Evolutionary conservation across 2,113 vertebrate genomes (phyloP), one percentile per base, ranked within the genome.

Genomic region (Pomatostomus ruficeps): DNA sequence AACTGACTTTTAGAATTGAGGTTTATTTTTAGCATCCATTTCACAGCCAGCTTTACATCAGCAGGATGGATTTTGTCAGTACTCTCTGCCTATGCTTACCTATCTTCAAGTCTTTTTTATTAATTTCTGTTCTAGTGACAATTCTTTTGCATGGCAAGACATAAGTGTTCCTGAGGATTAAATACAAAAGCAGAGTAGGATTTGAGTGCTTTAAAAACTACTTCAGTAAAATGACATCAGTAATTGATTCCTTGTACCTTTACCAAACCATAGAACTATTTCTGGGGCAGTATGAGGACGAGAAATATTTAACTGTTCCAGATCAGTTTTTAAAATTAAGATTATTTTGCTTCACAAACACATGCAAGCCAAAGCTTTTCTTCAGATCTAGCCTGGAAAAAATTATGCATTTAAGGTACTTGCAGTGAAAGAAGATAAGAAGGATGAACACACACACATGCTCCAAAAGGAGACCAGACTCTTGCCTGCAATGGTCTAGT

Each of bases 1-100:
- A 95, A 85, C 70, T 94, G 92, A 92, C 89, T 94, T 95, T 85
- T 93, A 93, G 95, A 96, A 94, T 40, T 93, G 91, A 91, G 59
- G 65, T 80, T 92, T 95, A 94, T 90, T 94, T 95, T 93, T 96
- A 88, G 91, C 88, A 84, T 63, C 49, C 55, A 21, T 93, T 96
- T 92, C 86, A 91, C 67, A 94, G 85, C 59, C 88, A 94, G 46
- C 46, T 95, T 90, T 85, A 70, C 85, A 83, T 35, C 85, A 96
- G 72, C 46, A 80, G 63, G 46, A 85, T 88, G 59, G 59, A 66
- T 92, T 95, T 83, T 91, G 68, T 78, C 6, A 2, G 73, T 67
- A 59, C 12, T 67, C 29, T 77, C 73, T 81, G 55, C 24, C 67
- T 91, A 11, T 68, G 55, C 51, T 91, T 58, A 70, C 62, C 48